Percentiles rank a stretch among this genome's conserved stretches.
Conservation (phyloP, 2,797 vertebrate species). For the Chlorospingus flavigularis region DNA sequence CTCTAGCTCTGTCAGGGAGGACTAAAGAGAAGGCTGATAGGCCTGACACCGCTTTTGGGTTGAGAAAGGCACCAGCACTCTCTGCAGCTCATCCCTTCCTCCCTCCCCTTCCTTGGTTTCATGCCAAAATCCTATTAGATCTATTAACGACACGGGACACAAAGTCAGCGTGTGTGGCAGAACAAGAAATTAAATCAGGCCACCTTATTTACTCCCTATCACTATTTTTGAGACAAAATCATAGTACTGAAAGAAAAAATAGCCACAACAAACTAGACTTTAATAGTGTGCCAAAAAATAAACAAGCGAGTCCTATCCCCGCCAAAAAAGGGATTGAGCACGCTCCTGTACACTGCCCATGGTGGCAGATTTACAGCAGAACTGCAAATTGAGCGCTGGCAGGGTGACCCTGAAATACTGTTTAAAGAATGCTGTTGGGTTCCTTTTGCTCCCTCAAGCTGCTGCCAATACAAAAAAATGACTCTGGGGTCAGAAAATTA, state of each 20-base stretch:
- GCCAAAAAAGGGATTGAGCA: not conserved
- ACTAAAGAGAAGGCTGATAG: constrained; percentile 54
- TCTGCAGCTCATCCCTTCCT: constrained; percentile 3
- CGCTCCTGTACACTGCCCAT: not conserved
- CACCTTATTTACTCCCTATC: constrained; percentile 5
- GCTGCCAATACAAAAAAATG: not conserved
- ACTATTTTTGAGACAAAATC: not conserved
- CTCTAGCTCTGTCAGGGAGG: constrained; percentile 64
- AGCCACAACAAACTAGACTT: not conserved
- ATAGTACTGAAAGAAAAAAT: not conserved
- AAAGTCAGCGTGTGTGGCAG: constrained; percentile 33
- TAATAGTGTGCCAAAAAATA: not conserved
- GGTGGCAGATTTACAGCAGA: not conserved
- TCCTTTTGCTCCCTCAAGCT: not conserved
- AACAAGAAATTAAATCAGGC: constrained; percentile 42
- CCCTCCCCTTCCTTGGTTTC: not conserved
- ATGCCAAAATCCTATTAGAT: constrained; percentile 60
- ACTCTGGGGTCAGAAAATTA: not conserved
- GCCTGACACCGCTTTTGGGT: constrained; percentile 42
- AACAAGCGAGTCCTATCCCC: not conserved
- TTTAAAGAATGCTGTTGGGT: not conserved
- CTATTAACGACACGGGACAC: constrained; percentile 27
- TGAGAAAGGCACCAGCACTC: constrained; percentile 43
- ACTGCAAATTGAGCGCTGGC: not conserved
- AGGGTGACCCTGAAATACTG: not conserved